Evolutionary conservation across 2,113 vertebrate genomes (phyloP).

Genomic region (Lepisosteus oculatus): DNA sequence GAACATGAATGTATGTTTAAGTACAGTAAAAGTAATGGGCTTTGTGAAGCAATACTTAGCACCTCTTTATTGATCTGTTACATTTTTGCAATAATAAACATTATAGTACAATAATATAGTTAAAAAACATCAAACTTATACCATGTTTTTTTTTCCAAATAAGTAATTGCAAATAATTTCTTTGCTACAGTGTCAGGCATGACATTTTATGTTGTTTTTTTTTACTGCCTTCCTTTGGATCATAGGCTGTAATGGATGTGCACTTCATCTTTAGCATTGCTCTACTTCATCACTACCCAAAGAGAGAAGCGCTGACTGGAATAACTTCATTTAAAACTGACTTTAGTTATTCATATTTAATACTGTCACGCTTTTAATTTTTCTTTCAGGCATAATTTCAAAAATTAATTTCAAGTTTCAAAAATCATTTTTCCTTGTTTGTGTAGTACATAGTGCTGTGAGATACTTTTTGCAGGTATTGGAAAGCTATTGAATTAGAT

Average conservation of each 20-base stretch:
- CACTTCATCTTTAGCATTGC: constrained; percentile 36
- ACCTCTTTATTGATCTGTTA: too few species aligned
- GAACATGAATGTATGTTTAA: too few species aligned
- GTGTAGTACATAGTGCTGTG: too few species aligned
- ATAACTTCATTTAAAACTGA: constrained; percentile 29
- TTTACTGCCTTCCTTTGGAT: neutral
- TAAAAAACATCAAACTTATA: too few species aligned
- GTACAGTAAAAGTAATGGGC: too few species aligned
- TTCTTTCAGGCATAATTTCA: constrained; percentile 21
- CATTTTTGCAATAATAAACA: too few species aligned
- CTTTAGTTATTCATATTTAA: neutral
- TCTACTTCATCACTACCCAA: constrained; percentile 17
- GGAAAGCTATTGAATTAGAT: too few species aligned
- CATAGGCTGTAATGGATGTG: constrained; percentile 26
- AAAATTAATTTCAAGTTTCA: constrained; percentile 8
- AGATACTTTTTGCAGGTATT: too few species aligned
- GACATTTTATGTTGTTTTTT: neutral
- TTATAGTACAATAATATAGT: too few species aligned
- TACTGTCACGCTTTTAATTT: constrained; percentile 10
- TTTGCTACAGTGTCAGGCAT: neutral
- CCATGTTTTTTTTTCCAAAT: neutral
- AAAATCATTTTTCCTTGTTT: too few species aligned
- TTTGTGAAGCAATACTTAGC: too few species aligned
- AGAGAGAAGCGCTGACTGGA: constrained; percentile 6
- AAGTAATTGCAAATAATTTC: too few species aligned